Base-by-base conservation (phyloP, 2,113 vertebrate species). In the Nothocercus julius region DNA sequence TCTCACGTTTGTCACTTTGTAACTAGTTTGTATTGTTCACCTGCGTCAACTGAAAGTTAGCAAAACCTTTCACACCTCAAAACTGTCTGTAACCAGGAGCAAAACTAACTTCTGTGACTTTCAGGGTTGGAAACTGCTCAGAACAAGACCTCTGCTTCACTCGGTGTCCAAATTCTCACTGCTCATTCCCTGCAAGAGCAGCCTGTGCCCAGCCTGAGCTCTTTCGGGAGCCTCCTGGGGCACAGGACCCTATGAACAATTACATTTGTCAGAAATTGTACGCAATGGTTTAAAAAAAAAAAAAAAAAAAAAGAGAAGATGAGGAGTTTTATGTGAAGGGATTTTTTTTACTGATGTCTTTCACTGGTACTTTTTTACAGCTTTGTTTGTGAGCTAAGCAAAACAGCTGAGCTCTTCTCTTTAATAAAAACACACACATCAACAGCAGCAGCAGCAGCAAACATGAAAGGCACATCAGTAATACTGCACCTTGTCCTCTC, bases 11-110 rank as follows among this genome's bases (percentile, higher is more conserved):
- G 70, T 79, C 75, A 24, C 42, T 24, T 56, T 36, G 75, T 2
- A 40, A 0, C 0, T 14, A 36, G 36, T 49, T 40, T 27, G 8
- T n/a, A 34, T 38, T 5, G 3, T 32, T 67, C 69, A 56, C 16
- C 81, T 19, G 36, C 5, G 1, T 68, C 3, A 0, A 1, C 28
- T 75, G 66, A 82, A 76, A 64, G 34, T 32, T 0, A 53, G 49
- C 21, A 40, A 83, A 78, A 47, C 19, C 32, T 70, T 42, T 47
- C 42, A 15, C 6, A 24, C 2, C 0, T 56, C 72, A 38, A 45
- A 72, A 20, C n/a, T 24, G 32, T 34, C 79, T 28, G 22, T 4
- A 78, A 40, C 40, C 72, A 73, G 38, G 34, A 54, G 30, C 51
- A 56, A 54, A 15, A 61, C 20, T 42, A 32, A 42, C 32, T 32